phyloP scores from a whole-genome alignment of 1,140 invertebrate species.

The Cylas formicarius region DNA sequence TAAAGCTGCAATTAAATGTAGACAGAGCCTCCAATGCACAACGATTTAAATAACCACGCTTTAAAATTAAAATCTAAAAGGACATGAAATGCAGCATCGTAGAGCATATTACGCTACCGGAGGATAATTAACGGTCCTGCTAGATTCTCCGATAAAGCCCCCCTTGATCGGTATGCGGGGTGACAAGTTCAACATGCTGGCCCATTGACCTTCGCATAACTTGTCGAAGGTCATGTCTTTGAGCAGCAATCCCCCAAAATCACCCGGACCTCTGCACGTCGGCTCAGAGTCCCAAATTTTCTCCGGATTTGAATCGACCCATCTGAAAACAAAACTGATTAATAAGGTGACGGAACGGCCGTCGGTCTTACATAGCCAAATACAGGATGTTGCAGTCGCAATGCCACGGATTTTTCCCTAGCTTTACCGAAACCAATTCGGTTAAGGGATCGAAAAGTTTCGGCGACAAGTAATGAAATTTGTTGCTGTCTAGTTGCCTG shows the following conservation, averaged over 20 bases:
- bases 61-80: no score
- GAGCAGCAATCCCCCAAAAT: slow-evolving; percentile 59
- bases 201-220: slow-evolving; percentile 76
- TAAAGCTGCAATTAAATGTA: no score
- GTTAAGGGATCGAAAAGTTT: slow-evolving; percentile 60
- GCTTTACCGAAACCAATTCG: slow-evolving; percentile 61
- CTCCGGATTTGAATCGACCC: slow-evolving; percentile 55
- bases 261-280: slow-evolving; percentile 67
- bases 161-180: slow-evolving; percentile 52
- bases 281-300: slow-evolving; percentile 69
- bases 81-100: no score
- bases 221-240: slow-evolving; percentile 69
- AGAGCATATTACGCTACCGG: no score
- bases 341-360: not conserved
- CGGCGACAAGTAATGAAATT: slow-evolving; percentile 62
- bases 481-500: slow-evolving; percentile 75
- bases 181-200: slow-evolving; percentile 68
- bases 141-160: slow-evolving; percentile 2
- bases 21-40: no score
- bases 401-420: slow-evolving; percentile 79
- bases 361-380: slow-evolving; percentile 55
- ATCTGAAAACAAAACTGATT: slow-evolving; percentile 46
- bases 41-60: no score
- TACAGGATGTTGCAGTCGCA: slow-evolving; percentile 76
- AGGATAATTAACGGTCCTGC: no score